Evolutionary conservation across 2,113 vertebrate species (phyloP), one percentile per base, ranked within the genome.

Genomic region (Okapia johnstoni): DNA sequence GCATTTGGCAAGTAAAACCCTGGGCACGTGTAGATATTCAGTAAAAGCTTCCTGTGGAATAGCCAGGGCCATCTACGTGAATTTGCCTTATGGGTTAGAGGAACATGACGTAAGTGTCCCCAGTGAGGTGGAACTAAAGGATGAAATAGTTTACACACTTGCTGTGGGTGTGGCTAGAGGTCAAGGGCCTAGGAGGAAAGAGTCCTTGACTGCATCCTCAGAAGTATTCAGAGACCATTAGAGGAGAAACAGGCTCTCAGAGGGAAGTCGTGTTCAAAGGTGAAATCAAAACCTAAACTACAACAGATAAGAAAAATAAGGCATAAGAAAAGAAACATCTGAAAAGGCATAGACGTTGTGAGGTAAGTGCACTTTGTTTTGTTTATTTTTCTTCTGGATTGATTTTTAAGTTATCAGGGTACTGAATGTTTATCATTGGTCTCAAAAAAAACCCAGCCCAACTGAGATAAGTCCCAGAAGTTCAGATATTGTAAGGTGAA

Each of bases 81-180:
- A 50, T 86, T 88, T 96, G 52, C 76, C n/a, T 26, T 91, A 28
- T 50, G n/a, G 16, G 16, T 83, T 97, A 79, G 89, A 96, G 83
- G 83, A 97, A 81, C 60, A 55, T 89, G 60, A 86, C 57, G 16
- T 94, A 57, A 57, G 28, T 25, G 48, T 96, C 83, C 92, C 36
- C 92, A 63, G 46, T 97, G 97, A 97, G 73, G 52, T 89, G 28
- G 92, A 95, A 91, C 92, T 96, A 90, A 94, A 96, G 92, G 63
- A 96, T 84, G 96, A 89, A 97, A 88, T 96, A 96, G 96, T 96
- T 98, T 93, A 85, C 77, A 94, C 40, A 91, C 88, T 70, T 95
- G 88, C 33, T 88, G 21, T 91, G 91, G 97, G 98, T 97, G 94
- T 97, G 95, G 94, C 90, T 79, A 84, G 52, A 97, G 66, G 76